Conservation (phyloP, 2,797 vertebrate genomes). For the Clarias laeviceps region DNA sequence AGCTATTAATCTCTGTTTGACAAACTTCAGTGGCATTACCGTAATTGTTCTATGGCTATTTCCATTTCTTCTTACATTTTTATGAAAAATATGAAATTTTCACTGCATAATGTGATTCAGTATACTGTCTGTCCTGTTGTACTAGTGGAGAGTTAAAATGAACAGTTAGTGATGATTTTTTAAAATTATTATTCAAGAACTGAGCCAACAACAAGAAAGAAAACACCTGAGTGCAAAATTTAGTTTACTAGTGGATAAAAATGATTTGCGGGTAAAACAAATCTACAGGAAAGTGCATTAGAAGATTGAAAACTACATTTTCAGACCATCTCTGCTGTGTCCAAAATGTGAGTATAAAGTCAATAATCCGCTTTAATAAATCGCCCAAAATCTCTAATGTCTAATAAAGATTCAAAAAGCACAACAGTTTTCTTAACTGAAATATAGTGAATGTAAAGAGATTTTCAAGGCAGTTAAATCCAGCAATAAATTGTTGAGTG, state of each 20-base stretch:
- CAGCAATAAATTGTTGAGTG: slow-evolving; percentile 44
- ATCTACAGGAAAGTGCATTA: neutral
- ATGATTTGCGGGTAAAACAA: neutral
- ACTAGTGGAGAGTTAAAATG: neutral
- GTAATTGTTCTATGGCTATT: neutral
- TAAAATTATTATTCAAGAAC: neutral
- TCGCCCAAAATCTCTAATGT: neutral
- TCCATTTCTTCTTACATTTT: neutral
- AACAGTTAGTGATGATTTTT: neutral
- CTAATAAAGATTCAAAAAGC: neutral
- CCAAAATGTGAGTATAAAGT: neutral
- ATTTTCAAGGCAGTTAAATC: slow-evolving; percentile 35
- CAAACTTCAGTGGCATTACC: neutral
- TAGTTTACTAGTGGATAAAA: neutral
- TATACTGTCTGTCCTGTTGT: neutral
- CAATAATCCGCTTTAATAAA: neutral
- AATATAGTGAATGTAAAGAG: slow-evolving; percentile 26
- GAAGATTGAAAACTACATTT: neutral
- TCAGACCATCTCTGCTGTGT: neutral
- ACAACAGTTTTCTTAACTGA: neutral
- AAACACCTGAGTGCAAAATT: neutral
- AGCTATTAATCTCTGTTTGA: neutral
- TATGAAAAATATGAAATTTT: neutral
- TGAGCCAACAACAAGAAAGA: neutral
- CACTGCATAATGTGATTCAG: neutral